These are phyloP conservation scores for Catostylus mosaicus DNA, from an alignment of 30 jellyfish, hydroid and myxozoan species.

Conservation along the genomic window DNA sequence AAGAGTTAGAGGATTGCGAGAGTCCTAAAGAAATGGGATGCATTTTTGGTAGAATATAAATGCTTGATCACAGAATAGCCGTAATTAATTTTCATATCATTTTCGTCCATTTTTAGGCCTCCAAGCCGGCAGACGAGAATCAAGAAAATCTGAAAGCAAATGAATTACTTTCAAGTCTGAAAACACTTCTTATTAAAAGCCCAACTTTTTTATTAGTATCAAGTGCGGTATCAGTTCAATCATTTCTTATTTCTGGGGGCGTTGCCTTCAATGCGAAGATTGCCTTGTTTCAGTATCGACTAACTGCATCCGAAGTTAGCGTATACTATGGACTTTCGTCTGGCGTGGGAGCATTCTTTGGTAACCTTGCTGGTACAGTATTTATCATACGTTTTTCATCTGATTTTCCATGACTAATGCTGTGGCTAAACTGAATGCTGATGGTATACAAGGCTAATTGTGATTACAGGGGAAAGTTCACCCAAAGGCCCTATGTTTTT, in stretches of 20 bases:
- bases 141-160: slow-evolving; percentile 3
- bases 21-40: too few species aligned
- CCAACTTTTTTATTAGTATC: slow-evolving; percentile 61
- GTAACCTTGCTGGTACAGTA: slow-evolving; percentile 59
- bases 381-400: background rate
- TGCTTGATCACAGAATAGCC: too few species aligned
- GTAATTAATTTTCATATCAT: too few species aligned
- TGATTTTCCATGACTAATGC: background rate
- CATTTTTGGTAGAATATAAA: too few species aligned
- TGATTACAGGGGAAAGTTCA: too few species aligned
- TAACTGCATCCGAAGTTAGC: slow-evolving; percentile 54
- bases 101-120: too few species aligned
- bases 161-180: slow-evolving; percentile 19
- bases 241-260: slow-evolving; percentile 37
- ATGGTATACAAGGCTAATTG: too few species aligned
- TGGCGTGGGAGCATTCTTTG: slow-evolving; percentile 44
- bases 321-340: slow-evolving; percentile 34
- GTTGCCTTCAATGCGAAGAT: slow-evolving; percentile 72
- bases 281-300: slow-evolving; percentile 67
- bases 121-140: background rate
- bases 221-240: slow-evolving; percentile 48
- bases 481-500: too few species aligned
- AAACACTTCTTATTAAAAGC: slow-evolving; percentile 30
- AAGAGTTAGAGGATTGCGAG: too few species aligned
- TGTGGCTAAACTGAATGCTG: too few species aligned